These are phyloP conservation scores for Dreissena polymorpha DNA, from an alignment of 1,140 invertebrate genomes.

Conservation along the genomic window DNA sequence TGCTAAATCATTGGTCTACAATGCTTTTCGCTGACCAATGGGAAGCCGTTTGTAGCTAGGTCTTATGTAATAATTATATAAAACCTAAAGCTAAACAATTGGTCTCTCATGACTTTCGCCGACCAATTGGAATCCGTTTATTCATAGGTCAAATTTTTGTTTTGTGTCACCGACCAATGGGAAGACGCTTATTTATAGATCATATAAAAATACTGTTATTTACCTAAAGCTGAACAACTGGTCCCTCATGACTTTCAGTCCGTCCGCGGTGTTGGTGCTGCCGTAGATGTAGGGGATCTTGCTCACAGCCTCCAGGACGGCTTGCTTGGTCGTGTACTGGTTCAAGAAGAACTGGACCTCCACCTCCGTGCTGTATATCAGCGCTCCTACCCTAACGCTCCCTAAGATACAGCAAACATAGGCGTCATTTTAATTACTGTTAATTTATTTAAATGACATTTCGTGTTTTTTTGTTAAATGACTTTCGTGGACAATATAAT, in stretches of 20 bases:
- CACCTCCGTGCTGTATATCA: conserved; percentile 62
- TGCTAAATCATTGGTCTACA: no score
- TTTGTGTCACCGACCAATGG: background rate
- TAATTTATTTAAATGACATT: no score
- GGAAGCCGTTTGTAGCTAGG: background rate
- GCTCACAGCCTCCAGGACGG: conserved; percentile 55
- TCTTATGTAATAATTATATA: no score
- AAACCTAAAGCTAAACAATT: no score
- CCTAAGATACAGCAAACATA: conserved; percentile 9
- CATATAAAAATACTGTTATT: background rate
- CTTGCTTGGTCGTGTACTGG: conserved; percentile 42
- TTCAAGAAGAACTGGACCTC: conserved; percentile 62
- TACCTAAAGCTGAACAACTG: conserved; percentile 50
- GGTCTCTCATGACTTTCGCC: no score
- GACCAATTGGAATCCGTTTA: no score
- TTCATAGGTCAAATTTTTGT: no score
- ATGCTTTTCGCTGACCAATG: no score
- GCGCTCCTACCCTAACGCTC: conserved; percentile 59
- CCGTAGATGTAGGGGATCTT: conserved; percentile 60
- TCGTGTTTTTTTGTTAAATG: no score
- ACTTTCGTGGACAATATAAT: no score
- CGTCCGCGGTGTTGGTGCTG: conserved; percentile 68
- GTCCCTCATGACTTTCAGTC: conserved; percentile 55
- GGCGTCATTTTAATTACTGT: no score
- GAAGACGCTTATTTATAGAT: no score